Percentiles rank a stretch among this genome's conserved stretches.
Evolutionary conservation across 2,888 invertebrate species (phyloP).

Genomic region (Phragmatobia fuliginosa): DNA sequence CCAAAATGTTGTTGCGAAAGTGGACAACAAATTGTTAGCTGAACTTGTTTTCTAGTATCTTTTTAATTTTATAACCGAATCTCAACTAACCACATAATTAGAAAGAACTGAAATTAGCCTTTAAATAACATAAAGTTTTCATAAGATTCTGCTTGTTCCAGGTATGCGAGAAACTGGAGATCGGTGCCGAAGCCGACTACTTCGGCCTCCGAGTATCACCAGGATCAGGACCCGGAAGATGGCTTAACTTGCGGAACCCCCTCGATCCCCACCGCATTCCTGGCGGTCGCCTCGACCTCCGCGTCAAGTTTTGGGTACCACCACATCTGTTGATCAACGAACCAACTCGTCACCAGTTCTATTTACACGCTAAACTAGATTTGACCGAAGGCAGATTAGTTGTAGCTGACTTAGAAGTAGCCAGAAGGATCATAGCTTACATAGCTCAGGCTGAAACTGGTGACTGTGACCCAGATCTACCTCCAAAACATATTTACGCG

Average conservation of each 20-base stretch:
- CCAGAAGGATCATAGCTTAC: conserved; percentile 91
- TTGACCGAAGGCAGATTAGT: conserved; percentile 91
- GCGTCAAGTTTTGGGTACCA: conserved; percentile 97
- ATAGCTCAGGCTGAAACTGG: conserved; percentile 92
- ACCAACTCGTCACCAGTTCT: conserved; percentile 94
- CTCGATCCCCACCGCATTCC: conserved; percentile 91
- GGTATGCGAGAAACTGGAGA: conserved; percentile 94
- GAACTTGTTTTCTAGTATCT: conserved; percentile 27
- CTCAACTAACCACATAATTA: neutral
- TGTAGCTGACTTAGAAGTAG: conserved; percentile 89
- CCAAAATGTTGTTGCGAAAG: conserved; percentile 34
- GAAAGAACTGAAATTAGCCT: too few species aligned
- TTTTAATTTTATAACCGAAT: neutral
- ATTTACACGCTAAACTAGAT: conserved; percentile 93
- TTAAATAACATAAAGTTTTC: conserved; percentile 14
- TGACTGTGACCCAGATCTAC: conserved; percentile 88
- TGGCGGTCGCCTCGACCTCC: conserved; percentile 88
- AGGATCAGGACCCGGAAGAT: conserved; percentile 90
- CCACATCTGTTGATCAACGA: conserved; percentile 95
- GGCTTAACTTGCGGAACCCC: conserved; percentile 95
- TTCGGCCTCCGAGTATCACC: conserved; percentile 91
- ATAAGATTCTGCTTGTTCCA: conserved; percentile 73
- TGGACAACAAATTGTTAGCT: conserved; percentile 17
- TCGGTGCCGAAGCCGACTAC: conserved; percentile 95
- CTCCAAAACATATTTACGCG: conserved; percentile 87